Base-by-base conservation (phyloP, 2,113 vertebrate genomes). In the Aramus guarauna region DNA sequence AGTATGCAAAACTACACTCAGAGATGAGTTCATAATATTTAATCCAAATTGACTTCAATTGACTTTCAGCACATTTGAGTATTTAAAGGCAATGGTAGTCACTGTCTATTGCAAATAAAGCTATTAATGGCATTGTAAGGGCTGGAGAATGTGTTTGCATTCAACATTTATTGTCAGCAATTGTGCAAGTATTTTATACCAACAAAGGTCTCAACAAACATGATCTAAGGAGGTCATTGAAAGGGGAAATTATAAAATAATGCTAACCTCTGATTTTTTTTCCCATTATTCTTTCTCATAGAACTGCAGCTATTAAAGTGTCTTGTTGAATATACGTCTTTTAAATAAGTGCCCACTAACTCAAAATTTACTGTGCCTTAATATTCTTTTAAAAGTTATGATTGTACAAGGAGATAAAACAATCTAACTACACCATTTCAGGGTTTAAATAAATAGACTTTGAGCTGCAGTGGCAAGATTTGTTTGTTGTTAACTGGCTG, bases 251-350 rank as follows among this genome's bases (percentile, higher is more conserved):
- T 29, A 58, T 91, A 92, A 94, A 79, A 91, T 71, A 85, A 75
- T 52, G 18, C 9, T 84, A 85, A 86, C 23, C 13, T 53, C 56
- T 90, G 45, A 59, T 45, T 26, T 91, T 66, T 92, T 62, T 47
- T 4, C 5, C 6, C 6, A 9, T 80, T 95, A 62, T 26, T 92
- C 10, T 78, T 82, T 91, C 66, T 71, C 39, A 22, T 6, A 69
- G 62, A 95, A 87, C 47, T 85, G n/a, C 45, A 88, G 77, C 90
- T 78, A 73, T 94, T 85, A 91, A 92, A 80, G n/a, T 88, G 72
- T 85, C 78, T 75, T 81, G 11, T 78, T 92, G 91, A 76, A 88
- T 75, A 73, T 48, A 68, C 71, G 24, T 13, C 13, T 78, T 84
- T 66, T 39, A 83, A 92, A 34, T 55, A 92, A 92, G 45, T 36